Evolutionary conservation across 2,113 vertebrate species (phyloP), one percentile per base, ranked within the genome.

Genomic region (Dipodomys stephensi): DNA sequence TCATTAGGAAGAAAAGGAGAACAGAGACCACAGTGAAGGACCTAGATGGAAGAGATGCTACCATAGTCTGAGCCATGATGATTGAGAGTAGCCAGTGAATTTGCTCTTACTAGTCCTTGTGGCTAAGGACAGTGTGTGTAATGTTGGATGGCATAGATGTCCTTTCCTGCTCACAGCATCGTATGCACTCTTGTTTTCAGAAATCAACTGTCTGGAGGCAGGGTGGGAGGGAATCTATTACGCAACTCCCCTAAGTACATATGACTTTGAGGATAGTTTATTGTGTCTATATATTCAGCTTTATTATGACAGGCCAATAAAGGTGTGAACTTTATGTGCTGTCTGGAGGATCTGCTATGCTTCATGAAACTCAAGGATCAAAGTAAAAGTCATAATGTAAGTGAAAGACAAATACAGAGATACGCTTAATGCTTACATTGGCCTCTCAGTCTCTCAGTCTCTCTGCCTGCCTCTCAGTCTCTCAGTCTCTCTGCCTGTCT

Each of bases 141-240:
- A 11, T 5, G 0, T 6, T 8, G 16, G 32, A 15, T 28, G 64
- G 3, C 7, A 12, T 4, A 0, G 5, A 83, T 53, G 65, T 73
- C 12, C n/a, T 28, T 65, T 77, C 16, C 62, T 62, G 6, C 69
- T 35, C n/a, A 30, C 53, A n/a, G 39, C 57, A 46, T 72, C 32
- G 12, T 2, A 32, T 23, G 16, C 15, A 12, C 13, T 28, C 62
- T 82, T 11, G 30, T 78, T 73, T 71, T 23, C n/a, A 78, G 68
- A 69, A 72, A 65, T 65, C 39, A 83, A 35, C 22, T 77, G 60
- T 32, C 0, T 9, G 6, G 44, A 7, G 30, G 19, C 1, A 1
- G 8, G 46, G 11, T n/a, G 7, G 1, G 0, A 30, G 60, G 27
- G 23, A 64, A 10, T 44, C 35, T 68, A 2, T 35, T 27, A 1